Evolutionary conservation across 2,113 vertebrate species (phyloP).

Genomic region (Saguinus imperator): DNA sequence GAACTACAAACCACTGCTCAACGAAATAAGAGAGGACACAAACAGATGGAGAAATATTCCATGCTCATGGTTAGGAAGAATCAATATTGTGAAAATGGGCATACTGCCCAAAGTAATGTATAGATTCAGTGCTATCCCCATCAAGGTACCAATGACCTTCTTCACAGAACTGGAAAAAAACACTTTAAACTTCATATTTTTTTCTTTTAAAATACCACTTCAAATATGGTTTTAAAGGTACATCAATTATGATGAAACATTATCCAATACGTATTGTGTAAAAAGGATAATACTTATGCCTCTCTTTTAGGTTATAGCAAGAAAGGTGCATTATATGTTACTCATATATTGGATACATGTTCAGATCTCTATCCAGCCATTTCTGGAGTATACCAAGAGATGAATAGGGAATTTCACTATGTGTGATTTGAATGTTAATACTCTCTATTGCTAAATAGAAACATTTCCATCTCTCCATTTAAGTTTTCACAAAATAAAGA

Average conservation of each 20-base stretch:
- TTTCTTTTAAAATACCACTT: not conserved
- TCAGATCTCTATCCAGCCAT: not conserved
- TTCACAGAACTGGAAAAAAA: too few relatives aligned
- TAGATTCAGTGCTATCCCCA: too few relatives aligned
- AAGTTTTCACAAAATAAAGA: conserved; percentile 6
- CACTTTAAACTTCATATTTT: not conserved
- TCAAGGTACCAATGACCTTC: too few relatives aligned
- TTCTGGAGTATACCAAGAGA: not conserved
- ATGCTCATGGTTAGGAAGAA: too few relatives aligned
- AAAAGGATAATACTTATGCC: not conserved
- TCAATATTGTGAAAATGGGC: too few relatives aligned
- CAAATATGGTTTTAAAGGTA: not conserved
- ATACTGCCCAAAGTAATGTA: too few relatives aligned
- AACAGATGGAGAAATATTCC: too few relatives aligned
- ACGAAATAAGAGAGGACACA: too few relatives aligned
- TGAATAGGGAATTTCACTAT: not conserved
- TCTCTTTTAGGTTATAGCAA: not conserved
- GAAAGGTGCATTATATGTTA: not conserved
- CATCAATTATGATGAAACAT: not conserved
- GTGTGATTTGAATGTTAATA: not conserved
- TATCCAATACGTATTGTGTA: not conserved
- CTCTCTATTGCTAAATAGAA: not conserved
- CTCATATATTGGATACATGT: not conserved
- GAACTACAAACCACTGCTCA: too few relatives aligned
- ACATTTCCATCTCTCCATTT: not conserved